These are phyloP conservation scores for Lepus europaeus DNA, from an alignment of 2,113 vertebrate genomes.

Conservation along the genomic window DNA sequence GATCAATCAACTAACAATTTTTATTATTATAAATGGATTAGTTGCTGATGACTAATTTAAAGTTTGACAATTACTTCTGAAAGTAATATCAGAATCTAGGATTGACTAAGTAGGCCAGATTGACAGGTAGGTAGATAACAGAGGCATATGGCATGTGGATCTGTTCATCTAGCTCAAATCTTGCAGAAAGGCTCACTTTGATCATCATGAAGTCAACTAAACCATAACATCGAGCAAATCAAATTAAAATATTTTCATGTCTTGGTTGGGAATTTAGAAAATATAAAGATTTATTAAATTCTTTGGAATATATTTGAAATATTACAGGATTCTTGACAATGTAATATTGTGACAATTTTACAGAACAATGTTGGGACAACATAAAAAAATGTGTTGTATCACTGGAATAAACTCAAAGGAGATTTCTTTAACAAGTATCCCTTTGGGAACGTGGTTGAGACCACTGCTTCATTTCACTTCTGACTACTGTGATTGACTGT, in stretches of 20 bases:
- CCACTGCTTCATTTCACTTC: not conserved
- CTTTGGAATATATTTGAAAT: constrained; percentile 40
- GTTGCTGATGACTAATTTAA: not conserved
- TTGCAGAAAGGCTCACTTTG: not conserved
- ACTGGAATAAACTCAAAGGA: constrained; percentile 34
- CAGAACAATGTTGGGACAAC: not conserved
- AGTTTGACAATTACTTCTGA: not conserved
- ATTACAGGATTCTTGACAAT: constrained; percentile 6
- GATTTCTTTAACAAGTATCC: constrained; percentile 32
- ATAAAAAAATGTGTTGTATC: not conserved
- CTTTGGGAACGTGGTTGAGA: not conserved
- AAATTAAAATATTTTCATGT: not conserved
- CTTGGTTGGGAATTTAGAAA: not conserved
- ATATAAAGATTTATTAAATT: not conserved
- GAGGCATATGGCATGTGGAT: not conserved
- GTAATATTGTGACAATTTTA: not conserved
- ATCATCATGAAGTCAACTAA: constrained; percentile 16
- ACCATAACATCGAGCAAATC: not conserved
- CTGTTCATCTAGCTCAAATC: constrained; percentile 38
- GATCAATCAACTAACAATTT: not conserved
- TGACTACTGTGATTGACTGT: constrained; percentile 19
- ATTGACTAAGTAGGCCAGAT: too few relatives aligned
- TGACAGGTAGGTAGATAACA: not conserved
- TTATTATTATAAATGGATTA: not conserved
- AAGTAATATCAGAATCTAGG: constrained; percentile 12